Conservation (phyloP, 2,113 vertebrate genomes). For the Festucalex cinctus region DNA sequence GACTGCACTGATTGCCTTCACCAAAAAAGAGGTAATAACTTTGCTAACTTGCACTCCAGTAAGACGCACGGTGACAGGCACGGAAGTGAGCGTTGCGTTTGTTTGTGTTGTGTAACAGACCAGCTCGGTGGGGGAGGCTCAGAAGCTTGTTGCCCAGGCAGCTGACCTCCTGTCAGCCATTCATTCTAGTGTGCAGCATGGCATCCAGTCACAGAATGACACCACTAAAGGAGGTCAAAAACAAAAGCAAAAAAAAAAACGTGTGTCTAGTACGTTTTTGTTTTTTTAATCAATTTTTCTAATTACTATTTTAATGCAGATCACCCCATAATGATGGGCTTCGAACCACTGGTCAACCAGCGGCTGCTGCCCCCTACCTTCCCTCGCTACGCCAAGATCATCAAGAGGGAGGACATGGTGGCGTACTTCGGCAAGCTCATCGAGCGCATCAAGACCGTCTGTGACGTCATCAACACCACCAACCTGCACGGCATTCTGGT, state of each 20-base stretch:
- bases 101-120: conserved; percentile 70
- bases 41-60: not conserved
- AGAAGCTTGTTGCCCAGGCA: conserved; percentile 93
- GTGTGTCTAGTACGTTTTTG: too few species aligned
- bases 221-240: conserved; percentile 94
- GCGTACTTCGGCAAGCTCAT: conserved; percentile 95
- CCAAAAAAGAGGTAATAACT: conserved; percentile 89
- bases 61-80: not conserved
- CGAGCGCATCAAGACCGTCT: conserved; percentile 95
- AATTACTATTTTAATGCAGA: conserved; percentile 75
- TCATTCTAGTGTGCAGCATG: conserved; percentile 89
- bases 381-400: conserved; percentile 98
- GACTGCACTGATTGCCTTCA: conserved; percentile 90
- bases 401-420: conserved; percentile 98
- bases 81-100: not conserved
- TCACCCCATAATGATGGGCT: conserved; percentile 99
- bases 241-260: too few species aligned
- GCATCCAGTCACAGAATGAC: conserved; percentile 96
- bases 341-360: conserved; percentile 98
- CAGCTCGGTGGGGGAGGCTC: conserved; percentile 91
- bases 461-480: conserved; percentile 92
- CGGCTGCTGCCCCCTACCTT: conserved; percentile 95
- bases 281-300: too few species aligned
- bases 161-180: conserved; percentile 89
- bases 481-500: conserved; percentile 98